Evolutionary conservation across 1,140 invertebrate species (phyloP), one percentile per base, ranked within the genome.

Genomic region (Gyrodactylus salaris): DNA sequence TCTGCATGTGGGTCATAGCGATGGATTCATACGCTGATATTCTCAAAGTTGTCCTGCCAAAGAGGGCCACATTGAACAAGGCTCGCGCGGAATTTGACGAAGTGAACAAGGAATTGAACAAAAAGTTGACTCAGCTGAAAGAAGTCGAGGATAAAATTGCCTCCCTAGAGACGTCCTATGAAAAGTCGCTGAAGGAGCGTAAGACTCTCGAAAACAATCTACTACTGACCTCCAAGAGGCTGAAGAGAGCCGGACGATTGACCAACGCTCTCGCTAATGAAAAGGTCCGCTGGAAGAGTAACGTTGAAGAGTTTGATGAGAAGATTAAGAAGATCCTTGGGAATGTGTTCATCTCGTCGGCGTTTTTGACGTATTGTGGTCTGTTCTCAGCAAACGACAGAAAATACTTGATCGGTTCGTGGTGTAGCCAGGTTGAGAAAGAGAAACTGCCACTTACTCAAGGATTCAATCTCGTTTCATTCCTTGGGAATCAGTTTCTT

Each of bases 401-500:
- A 7, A 20, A 34, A 23, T 26, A 72, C 26, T 23, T 76, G 1
- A 73, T 77, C 1, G 26, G 54, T 2, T 68, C 69, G 23, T 77
- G 76, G 76, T 74, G 73, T 23, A 34, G 76, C 2, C 75, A 77
- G 25, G 80, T 79, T 72, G 74, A 76, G 27, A 76, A 79, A 34
- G 76, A 80, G 2, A 76, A 78, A 20, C 81, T 82, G 24, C 81
- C 81, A 0, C 76, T 80, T 19, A 79, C 80, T 0, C 75, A 76
- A 0, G 78, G 78, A 77, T 84, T 82, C 78, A 87, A 85, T 78
- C 80, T 91, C 27, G 83, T 86, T 1, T 80, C 79, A 20, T 84
- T 88, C n/a, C 81, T 91, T 74, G 87, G 86, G n/a, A 87, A 89
- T 80, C 84, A 87, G 0, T 89, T n/a, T n/a, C n/a, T n/a, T n/a